Evolutionary conservation across 1,140 invertebrate species (phyloP), one percentile per base, ranked within the genome.

Genomic region (Mya arenaria): DNA sequence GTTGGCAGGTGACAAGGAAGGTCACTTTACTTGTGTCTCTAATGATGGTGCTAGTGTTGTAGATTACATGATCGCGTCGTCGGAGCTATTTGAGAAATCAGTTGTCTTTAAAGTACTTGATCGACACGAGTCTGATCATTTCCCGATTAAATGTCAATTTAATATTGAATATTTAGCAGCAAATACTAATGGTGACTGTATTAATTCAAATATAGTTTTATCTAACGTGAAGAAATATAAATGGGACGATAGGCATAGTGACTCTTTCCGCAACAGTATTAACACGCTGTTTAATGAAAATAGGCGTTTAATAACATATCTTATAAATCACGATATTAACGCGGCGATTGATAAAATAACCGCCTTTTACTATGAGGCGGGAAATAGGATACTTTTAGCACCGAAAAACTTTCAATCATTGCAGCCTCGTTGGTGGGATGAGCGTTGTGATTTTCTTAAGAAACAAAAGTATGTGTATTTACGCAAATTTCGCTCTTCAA

Each of bases 21-120:
- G 39, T 19, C n/a, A 77, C 13, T 63, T 63, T 63, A 77, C 73
- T 23, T 44, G 58, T 30, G 41, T 63, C 44, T 19, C 73, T 13
- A 77, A 77, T 63, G 58, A 77, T n/a, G 58, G 60, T 17, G 32
- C 41, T 17, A 77, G 73, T 52, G n/a, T 77, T 25, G 73, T 77
- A 41, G 73, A 77, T 32, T 65, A 63, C 37, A 65, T 77, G 25
- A 77, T 77, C n/a, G 73, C 37, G 0, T 63, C 73, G 13, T 3
- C 58, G 17, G 56, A 37, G 19, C 28, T 77, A 8, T 74, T 74
- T 62, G n/a, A 23, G 17, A 36, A 37, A 17, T n/a, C 30, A 25
- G 17, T 13, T n/a, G 34, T 37, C 28, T 77, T 77, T 65, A 19
- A 37, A n/a, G 73, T 77, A 41, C 28, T 63, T 28, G 28, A 77